Evolutionary conservation across 2,888 invertebrate genomes (phyloP).

Genomic region (Hydrotaea diabolus): DNA sequence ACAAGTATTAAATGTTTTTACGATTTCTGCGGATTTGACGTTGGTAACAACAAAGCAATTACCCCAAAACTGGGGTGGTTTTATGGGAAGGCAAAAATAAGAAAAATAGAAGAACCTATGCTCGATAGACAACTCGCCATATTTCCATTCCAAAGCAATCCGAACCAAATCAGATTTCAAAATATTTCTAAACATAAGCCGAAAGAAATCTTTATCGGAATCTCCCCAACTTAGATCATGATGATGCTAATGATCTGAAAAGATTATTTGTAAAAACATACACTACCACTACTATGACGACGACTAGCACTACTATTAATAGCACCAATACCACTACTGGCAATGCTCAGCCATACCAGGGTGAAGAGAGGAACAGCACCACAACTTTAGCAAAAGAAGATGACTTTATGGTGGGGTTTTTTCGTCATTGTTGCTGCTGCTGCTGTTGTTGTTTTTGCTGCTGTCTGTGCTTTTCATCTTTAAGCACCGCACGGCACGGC

Average conservation of each 20-base stretch:
- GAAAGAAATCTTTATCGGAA: slow-evolving; percentile 48
- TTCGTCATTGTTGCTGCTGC: neutral
- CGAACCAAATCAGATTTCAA: neutral
- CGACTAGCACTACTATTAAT: neutral
- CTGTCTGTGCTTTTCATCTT: slow-evolving; percentile 48
- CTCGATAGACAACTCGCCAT: too few relatives aligned
- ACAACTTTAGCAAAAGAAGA: slow-evolving; percentile 53
- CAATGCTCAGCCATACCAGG: slow-evolving; percentile 21
- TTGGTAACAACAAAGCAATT: neutral
- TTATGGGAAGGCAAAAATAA: neutral
- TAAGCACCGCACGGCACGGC: slow-evolving; percentile 39
- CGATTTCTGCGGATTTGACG: neutral
- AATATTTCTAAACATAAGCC: slow-evolving; percentile 2
- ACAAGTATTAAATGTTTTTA: neutral
- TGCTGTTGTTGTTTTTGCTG: slow-evolving; percentile 10
- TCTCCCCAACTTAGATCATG: slow-evolving; percentile 60
- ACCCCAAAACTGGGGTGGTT: neutral
- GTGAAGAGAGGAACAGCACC: slow-evolving; percentile 28
- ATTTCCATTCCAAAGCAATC: slow-evolving; percentile 3
- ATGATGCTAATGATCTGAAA: slow-evolving; percentile 58
- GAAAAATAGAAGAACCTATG: slow-evolving; percentile 1
- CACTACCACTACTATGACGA: neutral
- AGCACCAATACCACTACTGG: neutral
- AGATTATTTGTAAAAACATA: slow-evolving; percentile 55
- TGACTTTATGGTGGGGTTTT: slow-evolving; percentile 62